Evolutionary conservation across 2,113 vertebrate species (phyloP), one percentile per base, ranked within the genome.

Genomic region (Cavia aperea): DNA sequence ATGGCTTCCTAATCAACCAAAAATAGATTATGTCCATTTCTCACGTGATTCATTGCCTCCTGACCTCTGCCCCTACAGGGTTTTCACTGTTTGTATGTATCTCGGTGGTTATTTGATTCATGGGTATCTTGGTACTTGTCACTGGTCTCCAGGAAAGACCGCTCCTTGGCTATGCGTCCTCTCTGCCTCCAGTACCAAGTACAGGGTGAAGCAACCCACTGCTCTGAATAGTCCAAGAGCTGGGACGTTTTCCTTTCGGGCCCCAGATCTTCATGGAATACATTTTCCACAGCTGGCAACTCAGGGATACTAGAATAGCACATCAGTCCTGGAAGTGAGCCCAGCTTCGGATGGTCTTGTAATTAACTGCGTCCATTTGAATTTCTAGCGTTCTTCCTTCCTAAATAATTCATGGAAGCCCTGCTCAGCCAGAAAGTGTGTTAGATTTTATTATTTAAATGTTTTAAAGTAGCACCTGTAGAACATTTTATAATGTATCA

Each of bases 341-440:
- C 16, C 66, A 54, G n/a, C 12, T n/a, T 81, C 21, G 75, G 33
- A 81, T 19, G 24, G n/a, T 60, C 58, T 92, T 43, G 14, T 58
- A 65, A 14, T 88, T 79, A 49, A 36, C 49, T 43, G 23, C 46
- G 23, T 56, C 39, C 81, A 43, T 24, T 90, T 85, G 49, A 72
- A 72, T 65, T 73, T 93, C 70, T 90, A 51, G 36, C 65, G 33
- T 10, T 66, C 15, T 86, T 88, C 86, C n/a, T 87, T 87, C 58
- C 83, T 90, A 85, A 83, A 66, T 87, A 88, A 90, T 90, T 87
- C 31, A 58, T 24, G 5, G 85, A 94, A 88, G 9, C 70, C 26
- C 54, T 85, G 72, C 60, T 92, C 33, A 93, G 63, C 46, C 56
- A 58, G 60, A 43, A 86, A 60, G 46, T 90, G n/a, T 83, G 56